Evolutionary conservation across 2,888 invertebrate species (phyloP), one percentile per base, ranked within the genome.

Genomic region (Chymomyza fuscimana): DNA sequence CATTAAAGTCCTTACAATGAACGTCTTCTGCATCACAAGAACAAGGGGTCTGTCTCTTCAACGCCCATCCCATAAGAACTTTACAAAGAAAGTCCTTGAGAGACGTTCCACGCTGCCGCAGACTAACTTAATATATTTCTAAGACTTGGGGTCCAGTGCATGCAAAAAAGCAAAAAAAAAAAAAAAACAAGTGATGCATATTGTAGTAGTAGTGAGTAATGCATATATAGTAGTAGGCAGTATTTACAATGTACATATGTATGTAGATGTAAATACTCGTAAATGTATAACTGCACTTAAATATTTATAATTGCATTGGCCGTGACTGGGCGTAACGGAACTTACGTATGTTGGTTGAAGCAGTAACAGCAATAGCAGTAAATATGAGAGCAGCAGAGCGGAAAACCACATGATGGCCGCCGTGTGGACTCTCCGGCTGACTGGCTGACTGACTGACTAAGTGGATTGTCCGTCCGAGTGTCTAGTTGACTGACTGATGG

Each of bases 361-460:
- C 54, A 77, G 64, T 46, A 65, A 29, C 64, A 69, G 58, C 58
- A 15, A 22, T 10, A 22, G 58, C 25, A 58, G 29, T 25, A 22
- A 58, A 58, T 58, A 65, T 61, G 65, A 75, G 51, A 74, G 77
- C 77, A 76, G 71, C 62, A 67, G 70, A 71, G 72, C 70, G 72
- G 75, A 70, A 67, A 73, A 72, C 79, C 81, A 72, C 82, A 82
- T 84, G 76, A 71, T 80, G 56, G 59, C 32, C 32, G 59, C 32
- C 58, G 65, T 46, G 76, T 46, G 65, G 63, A 62, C 54, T 62
- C 32, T 32, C 32, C 32, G 63, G 54, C 9, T 64, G 62, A 36
- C n/a, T 36, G 60, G 5, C 32, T 9, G n/a, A 63, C 25, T n/a
- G 51, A 54, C 54, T 19, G 60, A 36, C 60, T 36, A 32, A 32